phyloP scores from a whole-genome alignment of 2,888 invertebrate species.

The Xylophagus ater region DNA sequence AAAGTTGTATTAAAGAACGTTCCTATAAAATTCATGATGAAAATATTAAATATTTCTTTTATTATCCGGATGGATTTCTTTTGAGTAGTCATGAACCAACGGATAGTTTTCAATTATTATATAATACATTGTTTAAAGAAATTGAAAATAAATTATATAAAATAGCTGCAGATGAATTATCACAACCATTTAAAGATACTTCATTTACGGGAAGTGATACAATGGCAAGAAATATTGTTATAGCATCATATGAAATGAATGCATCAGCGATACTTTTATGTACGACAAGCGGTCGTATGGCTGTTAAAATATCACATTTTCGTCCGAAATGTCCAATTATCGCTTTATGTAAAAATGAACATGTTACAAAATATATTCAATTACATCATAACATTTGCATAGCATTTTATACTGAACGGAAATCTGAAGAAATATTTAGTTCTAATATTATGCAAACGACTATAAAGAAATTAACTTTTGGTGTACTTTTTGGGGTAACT shows the following conservation, averaged over 20 bases:
- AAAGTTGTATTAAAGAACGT: neutral
- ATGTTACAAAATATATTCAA: conserved; percentile 25
- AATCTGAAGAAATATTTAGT: neutral
- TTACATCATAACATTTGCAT: conserved; percentile 25
- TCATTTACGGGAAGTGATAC: conserved; percentile 26
- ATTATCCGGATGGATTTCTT: conserved; percentile 6
- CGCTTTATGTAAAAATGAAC: conserved; percentile 26
- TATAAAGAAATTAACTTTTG: conserved; percentile 2
- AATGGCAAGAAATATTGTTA: conserved; percentile 26
- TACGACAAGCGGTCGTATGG: conserved; percentile 28
- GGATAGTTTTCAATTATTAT: conserved; percentile 24
- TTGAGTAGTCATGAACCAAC: conserved; percentile 13
- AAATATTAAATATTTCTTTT: conserved; percentile 6
- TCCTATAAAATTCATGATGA: neutral
- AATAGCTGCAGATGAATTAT: neutral
- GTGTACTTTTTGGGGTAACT: conserved; percentile 2
- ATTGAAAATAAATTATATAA: neutral
- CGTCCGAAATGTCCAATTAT: conserved; percentile 29
- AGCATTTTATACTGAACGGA: conserved; percentile 8
- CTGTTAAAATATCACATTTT: conserved; percentile 30
- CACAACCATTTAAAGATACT: conserved; percentile 18
- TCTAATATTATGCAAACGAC: neutral
- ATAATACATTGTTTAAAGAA: neutral
- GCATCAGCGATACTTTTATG: conserved; percentile 29
- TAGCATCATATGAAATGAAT: conserved; percentile 25